These are phyloP conservation scores for Druon quercuslanigerum DNA, from an alignment of 1,140 invertebrate species.

Conservation along the genomic window DNA sequence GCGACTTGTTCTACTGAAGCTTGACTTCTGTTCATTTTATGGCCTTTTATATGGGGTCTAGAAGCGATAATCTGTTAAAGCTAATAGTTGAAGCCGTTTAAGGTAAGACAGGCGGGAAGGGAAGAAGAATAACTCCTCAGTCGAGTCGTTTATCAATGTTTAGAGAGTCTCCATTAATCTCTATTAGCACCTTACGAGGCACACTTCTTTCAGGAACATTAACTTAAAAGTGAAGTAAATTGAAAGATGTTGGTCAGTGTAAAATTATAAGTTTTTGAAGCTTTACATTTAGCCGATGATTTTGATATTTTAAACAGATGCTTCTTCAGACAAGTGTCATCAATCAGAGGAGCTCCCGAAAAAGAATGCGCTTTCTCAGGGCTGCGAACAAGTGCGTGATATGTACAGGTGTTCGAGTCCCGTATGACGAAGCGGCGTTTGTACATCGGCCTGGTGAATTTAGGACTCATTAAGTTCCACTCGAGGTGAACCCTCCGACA, in stretches of 20 bases:
- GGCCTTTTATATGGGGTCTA: not conserved
- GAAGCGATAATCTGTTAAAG: not conserved
- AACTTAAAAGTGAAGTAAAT: slow-evolving; percentile 3
- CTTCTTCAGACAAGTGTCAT: not conserved
- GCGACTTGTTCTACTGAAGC: not conserved
- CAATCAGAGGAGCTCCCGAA: slow-evolving; percentile 31
- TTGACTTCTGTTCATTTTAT: too few species aligned
- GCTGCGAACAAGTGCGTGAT: not conserved
- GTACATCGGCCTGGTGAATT: slow-evolving; percentile 54
- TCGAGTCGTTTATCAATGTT: slow-evolving; percentile 28
- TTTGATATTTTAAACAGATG: too few species aligned
- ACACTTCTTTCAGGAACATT: not conserved
- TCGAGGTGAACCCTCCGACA: slow-evolving; percentile 50
- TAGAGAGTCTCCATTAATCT: slow-evolving; percentile 23
- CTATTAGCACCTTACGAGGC: slow-evolving; percentile 9
- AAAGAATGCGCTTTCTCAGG: not conserved
- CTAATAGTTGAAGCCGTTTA: slow-evolving; percentile 28
- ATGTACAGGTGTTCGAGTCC: slow-evolving; percentile 53
- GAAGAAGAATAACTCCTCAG: slow-evolving; percentile 11
- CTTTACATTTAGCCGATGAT: not conserved
- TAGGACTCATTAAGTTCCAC: slow-evolving; percentile 66
- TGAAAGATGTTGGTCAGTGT: not conserved
- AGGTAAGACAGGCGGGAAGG: not conserved
- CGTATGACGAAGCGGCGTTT: slow-evolving; percentile 48
- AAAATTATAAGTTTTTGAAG: not conserved